Evolutionary conservation across 2,113 vertebrate genomes (phyloP).

Genomic region (Lipophrys pholis): DNA sequence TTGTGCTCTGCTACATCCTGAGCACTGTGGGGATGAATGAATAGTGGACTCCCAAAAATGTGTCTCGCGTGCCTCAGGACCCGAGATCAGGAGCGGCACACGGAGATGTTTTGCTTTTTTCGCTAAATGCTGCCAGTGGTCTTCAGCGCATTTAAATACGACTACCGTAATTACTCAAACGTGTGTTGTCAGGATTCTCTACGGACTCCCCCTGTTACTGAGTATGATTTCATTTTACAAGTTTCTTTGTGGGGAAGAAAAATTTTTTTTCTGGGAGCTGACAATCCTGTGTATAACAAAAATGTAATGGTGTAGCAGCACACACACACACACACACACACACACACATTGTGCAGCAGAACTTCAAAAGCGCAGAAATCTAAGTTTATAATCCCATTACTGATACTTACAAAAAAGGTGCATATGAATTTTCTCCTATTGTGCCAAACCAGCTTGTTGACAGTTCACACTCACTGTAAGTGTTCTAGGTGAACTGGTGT

Average conservation of each 20-base stretch:
- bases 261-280: neutral
- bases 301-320: neutral
- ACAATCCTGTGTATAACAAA: neutral
- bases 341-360: neutral
- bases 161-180: conserved; percentile 29
- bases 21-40: conserved; percentile 57
- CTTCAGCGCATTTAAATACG: conserved; percentile 23
- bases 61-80: conserved; percentile 61
- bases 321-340: neutral
- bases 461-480: too few relatives aligned
- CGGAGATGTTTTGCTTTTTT: conserved; percentile 32
- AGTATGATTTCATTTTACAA: neutral
- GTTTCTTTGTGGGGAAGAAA: conserved; percentile 6
- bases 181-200: neutral
- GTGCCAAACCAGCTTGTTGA: neutral
- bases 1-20: conserved; percentile 66
- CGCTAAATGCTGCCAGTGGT: neutral
- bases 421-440: neutral
- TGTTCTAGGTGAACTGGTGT: too few relatives aligned
- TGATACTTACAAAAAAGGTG: neutral
- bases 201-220: neutral
- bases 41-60: conserved; percentile 58
- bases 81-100: conserved; percentile 33
- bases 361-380: neutral
- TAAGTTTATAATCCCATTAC: neutral